phyloP scores from a whole-genome alignment of 1,140 invertebrate genomes.

The Bombus terrestris region DNA sequence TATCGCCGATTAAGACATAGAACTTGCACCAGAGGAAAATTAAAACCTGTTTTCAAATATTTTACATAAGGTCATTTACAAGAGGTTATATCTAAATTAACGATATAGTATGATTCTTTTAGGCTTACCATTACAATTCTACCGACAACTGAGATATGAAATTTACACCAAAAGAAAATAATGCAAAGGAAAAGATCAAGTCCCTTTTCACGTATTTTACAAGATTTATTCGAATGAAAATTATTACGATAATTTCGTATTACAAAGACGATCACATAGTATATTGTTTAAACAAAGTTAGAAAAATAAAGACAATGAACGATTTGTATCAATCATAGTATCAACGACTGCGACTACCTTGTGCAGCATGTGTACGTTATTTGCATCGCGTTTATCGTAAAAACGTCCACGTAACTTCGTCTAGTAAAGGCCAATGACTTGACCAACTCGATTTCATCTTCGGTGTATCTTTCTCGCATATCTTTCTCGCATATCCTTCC shows the following conservation, averaged over 20 bases:
- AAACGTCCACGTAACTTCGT: neutral
- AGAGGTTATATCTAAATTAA: neutral
- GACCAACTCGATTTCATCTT: neutral
- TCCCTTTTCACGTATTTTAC: neutral
- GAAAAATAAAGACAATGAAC: neutral
- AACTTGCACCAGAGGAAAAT: too few species aligned
- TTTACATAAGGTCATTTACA: neutral
- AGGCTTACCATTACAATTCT: too few species aligned
- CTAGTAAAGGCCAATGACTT: neutral
- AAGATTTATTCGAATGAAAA: neutral
- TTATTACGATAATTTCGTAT: too few species aligned
- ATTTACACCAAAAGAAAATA: too few species aligned
- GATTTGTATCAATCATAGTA: neutral
- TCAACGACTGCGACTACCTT: neutral
- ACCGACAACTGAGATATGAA: too few species aligned
- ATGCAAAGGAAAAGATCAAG: too few species aligned
- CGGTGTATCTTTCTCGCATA: neutral
- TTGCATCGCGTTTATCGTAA: constrained; percentile 26
- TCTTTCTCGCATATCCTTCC: too few species aligned
- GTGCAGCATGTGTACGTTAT: neutral
- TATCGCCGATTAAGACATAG: too few species aligned
- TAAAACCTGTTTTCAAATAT: neutral
- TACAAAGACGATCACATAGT: neutral
- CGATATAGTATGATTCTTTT: neutral
- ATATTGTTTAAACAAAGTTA: neutral